Conservation (phyloP, 2,797 vertebrate genomes). For the Picus viridis region DNA sequence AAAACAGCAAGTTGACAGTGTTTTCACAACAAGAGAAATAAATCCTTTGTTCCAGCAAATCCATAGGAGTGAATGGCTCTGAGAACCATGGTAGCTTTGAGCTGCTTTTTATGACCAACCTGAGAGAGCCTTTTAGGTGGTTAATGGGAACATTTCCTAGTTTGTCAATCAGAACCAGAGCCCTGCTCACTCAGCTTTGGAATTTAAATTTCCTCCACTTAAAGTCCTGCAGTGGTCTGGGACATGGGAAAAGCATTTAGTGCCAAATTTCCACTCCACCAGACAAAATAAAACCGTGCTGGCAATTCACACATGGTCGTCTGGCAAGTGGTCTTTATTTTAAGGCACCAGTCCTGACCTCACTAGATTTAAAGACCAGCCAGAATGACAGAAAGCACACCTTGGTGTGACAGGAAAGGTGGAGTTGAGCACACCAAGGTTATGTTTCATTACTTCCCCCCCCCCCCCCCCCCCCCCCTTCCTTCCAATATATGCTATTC, state of each 20-base stretch:
- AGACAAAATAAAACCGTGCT: slow-evolving; percentile 79
- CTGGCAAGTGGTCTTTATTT: slow-evolving; percentile 69
- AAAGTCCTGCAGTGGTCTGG: slow-evolving; percentile 74
- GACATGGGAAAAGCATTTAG: slow-evolving; percentile 60
- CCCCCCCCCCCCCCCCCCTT: neutral
- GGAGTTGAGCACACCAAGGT: slow-evolving; percentile 2
- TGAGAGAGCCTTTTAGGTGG: slow-evolving; percentile 63
- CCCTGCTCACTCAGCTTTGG: slow-evolving; percentile 49
- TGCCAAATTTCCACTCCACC: slow-evolving; percentile 75
- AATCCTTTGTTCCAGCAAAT: slow-evolving; percentile 1
- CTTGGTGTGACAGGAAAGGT: slow-evolving; percentile 59
- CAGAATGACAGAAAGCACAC: slow-evolving; percentile 38
- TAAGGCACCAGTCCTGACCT: slow-evolving; percentile 66
- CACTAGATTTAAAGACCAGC: slow-evolving; percentile 68
- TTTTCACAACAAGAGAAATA: slow-evolving; percentile 15
- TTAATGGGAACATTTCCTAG: slow-evolving; percentile 71
- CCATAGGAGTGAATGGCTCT: neutral
- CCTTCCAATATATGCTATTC: neutral
- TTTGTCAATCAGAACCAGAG: slow-evolving; percentile 73
- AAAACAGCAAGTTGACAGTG: neutral
- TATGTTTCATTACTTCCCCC: slow-evolving; percentile 53
- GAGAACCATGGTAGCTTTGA: slow-evolving; percentile 29
- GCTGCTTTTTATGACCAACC: slow-evolving; percentile 68
- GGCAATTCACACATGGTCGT: slow-evolving; percentile 66
- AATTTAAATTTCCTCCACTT: slow-evolving; percentile 70